Base-by-base conservation (phyloP, 2,888 invertebrate genomes). In the Pollenia labialis region DNA sequence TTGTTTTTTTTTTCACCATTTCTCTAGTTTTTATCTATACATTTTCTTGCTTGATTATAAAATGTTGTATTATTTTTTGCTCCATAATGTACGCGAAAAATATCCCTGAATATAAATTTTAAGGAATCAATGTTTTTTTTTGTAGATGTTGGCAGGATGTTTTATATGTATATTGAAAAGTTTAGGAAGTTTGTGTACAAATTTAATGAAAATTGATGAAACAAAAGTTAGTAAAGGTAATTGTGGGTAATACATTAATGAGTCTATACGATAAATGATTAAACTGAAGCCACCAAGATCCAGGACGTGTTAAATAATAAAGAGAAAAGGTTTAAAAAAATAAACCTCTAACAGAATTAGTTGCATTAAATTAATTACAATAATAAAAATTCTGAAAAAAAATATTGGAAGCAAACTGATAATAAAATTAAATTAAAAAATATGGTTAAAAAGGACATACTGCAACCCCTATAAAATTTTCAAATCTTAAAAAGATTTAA, bases 191-290 rank as follows among this genome's bases (percentile, higher is more conserved):
- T 84, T 76, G 40, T 84, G 71, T 84, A 87, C 81, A 86, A 87
- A 80, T 91, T 91, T 92, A 92, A 92, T 92, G 92, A 92, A 92
- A 92, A 92, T 92, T 92, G 92, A 92, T 92, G 92, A 90, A 90
- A 90, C 91, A 91, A 92, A 92, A 91, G 92, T 92, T 91, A 90
- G 91, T 89, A 90, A 89, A 92, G 92, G 91, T 92, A 92, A 92
- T 92, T 92, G 91, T 91, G 90, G 91, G 90, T 90, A 90, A 92
- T 92, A 91, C 90, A 92, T 92, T 92, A 92, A 92, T 89, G 88
- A 88, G 88, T 71, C 77, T 84, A 69, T 82, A 42, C 72, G 18
- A 72, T 79, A 79, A 74, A 76, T 82, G 60, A 76, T 81, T 46
- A 81, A 40, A 23, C 32, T 46, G 46, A 16, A 54, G 69, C 76